These are phyloP conservation scores for Pelmatolapia mariae DNA, from an alignment of 2,113 vertebrate species.

Conservation along the genomic window DNA sequence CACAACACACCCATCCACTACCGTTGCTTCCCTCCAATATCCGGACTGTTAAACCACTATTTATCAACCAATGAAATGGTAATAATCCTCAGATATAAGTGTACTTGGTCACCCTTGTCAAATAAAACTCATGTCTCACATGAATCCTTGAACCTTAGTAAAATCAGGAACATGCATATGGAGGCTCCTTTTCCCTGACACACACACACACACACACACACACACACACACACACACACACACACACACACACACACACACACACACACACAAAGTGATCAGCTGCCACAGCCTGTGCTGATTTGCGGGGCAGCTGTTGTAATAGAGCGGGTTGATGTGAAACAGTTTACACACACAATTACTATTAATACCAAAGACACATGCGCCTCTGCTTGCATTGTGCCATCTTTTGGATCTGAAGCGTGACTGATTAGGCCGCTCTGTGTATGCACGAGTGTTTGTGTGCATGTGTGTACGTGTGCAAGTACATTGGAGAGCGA, in stretches of 20 bases:
- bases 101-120: conserved; percentile 26
- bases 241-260: neutral
- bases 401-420: conserved; percentile 60
- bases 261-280: conserved; percentile 26
- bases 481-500: neutral
- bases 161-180: neutral
- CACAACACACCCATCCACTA: conserved; percentile 24
- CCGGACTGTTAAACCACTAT: conserved; percentile 31
- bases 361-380: conserved; percentile 75
- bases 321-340: conserved; percentile 60
- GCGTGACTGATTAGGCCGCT: conserved; percentile 69
- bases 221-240: neutral
- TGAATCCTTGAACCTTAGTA: neutral
- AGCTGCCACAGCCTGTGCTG: conserved; percentile 57
- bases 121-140: neutral
- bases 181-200: neutral
- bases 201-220: neutral
- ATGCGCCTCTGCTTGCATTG: conserved; percentile 54
- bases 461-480: neutral
- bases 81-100: neutral
- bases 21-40: conserved; percentile 25
- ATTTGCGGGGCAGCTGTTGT: conserved; percentile 74
- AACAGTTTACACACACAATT: conserved; percentile 78
- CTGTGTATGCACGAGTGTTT: conserved; percentile 17
- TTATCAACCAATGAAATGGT: conserved; percentile 46